Evolutionary conservation across 2,113 vertebrate genomes (phyloP).

Genomic region (Anser brachyrhynchus): DNA sequence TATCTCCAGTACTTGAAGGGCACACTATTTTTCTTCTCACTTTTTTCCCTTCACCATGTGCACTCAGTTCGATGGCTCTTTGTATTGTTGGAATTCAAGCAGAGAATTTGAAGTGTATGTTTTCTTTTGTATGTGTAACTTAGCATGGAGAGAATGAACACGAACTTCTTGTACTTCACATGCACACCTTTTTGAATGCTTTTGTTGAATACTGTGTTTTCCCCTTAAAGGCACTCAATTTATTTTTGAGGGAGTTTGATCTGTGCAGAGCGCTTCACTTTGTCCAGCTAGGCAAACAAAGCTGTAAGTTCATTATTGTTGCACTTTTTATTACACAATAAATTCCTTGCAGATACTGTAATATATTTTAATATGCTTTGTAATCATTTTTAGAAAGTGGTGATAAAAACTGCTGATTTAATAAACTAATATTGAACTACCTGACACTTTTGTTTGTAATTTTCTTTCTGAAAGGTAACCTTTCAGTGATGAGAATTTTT

Average conservation of each 20-base stretch:
- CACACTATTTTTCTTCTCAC: not conserved
- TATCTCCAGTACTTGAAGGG: not conserved
- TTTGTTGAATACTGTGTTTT: constrained; percentile 32
- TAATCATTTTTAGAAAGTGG: constrained; percentile 57
- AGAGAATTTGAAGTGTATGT: not conserved
- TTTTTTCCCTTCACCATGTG: not conserved
- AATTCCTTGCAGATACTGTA: constrained; percentile 63
- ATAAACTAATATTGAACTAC: constrained; percentile 67
- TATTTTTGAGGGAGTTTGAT: constrained; percentile 21
- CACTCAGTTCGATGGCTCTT: not conserved
- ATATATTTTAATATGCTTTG: constrained; percentile 72
- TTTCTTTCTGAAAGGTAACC: not conserved
- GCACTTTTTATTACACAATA: constrained; percentile 51
- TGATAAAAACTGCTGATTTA: constrained; percentile 51
- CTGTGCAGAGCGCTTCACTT: constrained; percentile 15
- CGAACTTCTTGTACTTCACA: not conserved
- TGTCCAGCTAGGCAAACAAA: not conserved
- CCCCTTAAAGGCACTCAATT: not conserved
- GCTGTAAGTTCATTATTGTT: constrained; percentile 41
- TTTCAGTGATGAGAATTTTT: not conserved
- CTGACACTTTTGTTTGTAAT: not conserved
- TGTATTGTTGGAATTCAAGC: not conserved
- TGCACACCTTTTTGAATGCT: not conserved
- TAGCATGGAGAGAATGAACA: not conserved
- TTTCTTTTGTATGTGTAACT: not conserved